A percentile compares a stretch with the other conserved stretches of the same genome.
phyloP scores from a whole-genome alignment of 1,140 invertebrate genomes.

The Drosophila funebris region DNA sequence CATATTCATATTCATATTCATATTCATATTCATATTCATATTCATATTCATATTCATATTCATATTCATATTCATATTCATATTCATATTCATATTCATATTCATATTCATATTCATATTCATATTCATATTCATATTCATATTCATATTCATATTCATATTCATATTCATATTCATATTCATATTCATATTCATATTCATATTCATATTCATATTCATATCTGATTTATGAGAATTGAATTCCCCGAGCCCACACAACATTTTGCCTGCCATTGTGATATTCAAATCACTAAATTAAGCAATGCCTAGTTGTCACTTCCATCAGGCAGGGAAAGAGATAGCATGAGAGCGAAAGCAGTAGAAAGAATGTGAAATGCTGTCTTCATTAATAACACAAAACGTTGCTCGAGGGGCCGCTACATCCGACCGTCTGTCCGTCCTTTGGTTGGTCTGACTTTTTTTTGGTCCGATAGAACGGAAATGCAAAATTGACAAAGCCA shows the following conservation, averaged over 20 bases:
- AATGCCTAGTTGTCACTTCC: constrained; percentile 44
- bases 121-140: no score
- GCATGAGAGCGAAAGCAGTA: not conserved
- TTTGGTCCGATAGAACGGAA: constrained; percentile 42
- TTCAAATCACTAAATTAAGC: constrained; percentile 37
- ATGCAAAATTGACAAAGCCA: constrained; percentile 75
- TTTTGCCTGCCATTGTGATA: constrained; percentile 29
- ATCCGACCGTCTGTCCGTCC: not conserved
- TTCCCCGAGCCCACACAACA: constrained; percentile 15
- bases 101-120: no score
- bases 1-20: no score
- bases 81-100: no score
- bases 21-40: no score
- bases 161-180: no score
- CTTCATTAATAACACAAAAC: constrained; percentile 47
- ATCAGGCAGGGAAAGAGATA: constrained; percentile 3
- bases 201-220: not conserved
- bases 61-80: no score
- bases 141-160: no score
- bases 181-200: no score
- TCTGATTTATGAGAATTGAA: constrained; percentile 24
- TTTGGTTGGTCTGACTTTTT: not conserved
- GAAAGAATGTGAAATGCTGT: constrained; percentile 7
- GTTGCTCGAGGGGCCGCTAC: not conserved
- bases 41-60: no score